These are phyloP conservation scores for Pilophorus perplexus DNA, from an alignment of 2,888 invertebrate genomes.

Conservation along the genomic window DNA sequence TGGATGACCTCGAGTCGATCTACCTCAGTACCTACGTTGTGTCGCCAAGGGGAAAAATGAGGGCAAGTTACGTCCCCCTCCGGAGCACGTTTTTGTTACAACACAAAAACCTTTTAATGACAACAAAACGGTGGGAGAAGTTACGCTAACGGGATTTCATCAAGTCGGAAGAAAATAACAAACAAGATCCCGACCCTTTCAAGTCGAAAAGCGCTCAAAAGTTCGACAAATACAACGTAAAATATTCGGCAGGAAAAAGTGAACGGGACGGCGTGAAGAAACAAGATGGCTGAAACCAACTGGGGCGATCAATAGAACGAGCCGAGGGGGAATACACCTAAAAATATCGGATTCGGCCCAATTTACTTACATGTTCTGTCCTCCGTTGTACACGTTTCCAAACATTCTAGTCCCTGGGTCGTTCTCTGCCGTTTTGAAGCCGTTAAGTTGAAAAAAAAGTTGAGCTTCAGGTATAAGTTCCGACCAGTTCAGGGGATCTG, in stretches of 20 bases:
- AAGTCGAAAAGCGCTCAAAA: not conserved
- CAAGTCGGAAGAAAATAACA: too few relatives aligned
- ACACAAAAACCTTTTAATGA: too few relatives aligned
- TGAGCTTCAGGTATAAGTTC: constrained; percentile 3
- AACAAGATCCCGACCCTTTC: too few relatives aligned
- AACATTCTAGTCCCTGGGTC: constrained; percentile 52
- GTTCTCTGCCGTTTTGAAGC: constrained; percentile 14
- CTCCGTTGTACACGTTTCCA: constrained; percentile 54
- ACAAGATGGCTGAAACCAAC: constrained; percentile 22
- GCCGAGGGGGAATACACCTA: not conserved
- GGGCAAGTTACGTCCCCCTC: not conserved
- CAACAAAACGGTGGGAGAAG: too few relatives aligned
- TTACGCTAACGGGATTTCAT: too few relatives aligned
- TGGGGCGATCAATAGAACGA: constrained; percentile 18
- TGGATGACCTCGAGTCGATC: too few relatives aligned
- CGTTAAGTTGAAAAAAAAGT: constrained; percentile 6
- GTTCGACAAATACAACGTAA: not conserved
- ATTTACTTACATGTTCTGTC: constrained; percentile 53
- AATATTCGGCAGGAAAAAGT: not conserved
- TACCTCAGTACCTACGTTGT: not conserved
- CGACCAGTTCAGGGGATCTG: constrained; percentile 25
- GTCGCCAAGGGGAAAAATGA: not conserved
- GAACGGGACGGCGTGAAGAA: constrained; percentile 2
- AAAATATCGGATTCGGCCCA: not conserved
- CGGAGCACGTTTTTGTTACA: not conserved